Conservation (phyloP, 2,888 invertebrate species). For the Idaea aversata region DNA sequence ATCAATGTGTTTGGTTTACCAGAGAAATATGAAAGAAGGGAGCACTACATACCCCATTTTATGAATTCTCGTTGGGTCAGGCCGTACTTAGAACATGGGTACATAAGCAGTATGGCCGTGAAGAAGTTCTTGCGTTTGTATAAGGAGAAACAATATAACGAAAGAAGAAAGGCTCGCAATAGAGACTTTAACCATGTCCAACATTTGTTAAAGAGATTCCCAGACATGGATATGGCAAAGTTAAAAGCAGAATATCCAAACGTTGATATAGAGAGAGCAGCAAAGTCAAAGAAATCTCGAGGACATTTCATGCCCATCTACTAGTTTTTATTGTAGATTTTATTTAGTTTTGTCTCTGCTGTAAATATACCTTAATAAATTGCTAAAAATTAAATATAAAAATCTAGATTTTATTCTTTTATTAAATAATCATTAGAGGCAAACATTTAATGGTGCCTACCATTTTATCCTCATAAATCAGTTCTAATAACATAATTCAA, state of each 20-base stretch:
- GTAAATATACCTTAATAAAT: not conserved
- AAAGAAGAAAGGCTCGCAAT: constrained; percentile 79
- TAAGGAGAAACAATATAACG: constrained; percentile 83
- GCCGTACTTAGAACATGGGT: constrained; percentile 76
- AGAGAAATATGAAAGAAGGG: constrained; percentile 77
- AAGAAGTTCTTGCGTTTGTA: constrained; percentile 78
- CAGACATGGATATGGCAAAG: constrained; percentile 85
- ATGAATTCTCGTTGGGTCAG: constrained; percentile 84
- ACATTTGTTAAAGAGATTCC: constrained; percentile 86
- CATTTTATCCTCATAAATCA: too few relatives aligned
- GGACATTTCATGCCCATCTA: constrained; percentile 82
- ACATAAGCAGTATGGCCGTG: constrained; percentile 80
- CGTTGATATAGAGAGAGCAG: constrained; percentile 86
- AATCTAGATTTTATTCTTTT: not conserved
- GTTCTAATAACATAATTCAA: too few relatives aligned
- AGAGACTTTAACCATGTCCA: constrained; percentile 85
- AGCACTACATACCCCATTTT: constrained; percentile 84
- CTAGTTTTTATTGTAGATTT: constrained; percentile 30
- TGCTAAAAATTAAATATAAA: not conserved
- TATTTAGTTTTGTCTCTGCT: not conserved
- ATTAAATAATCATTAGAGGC: not conserved
- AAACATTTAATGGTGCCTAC: not conserved
- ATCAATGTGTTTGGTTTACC: constrained; percentile 82
- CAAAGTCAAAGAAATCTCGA: constrained; percentile 76
- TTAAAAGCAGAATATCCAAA: constrained; percentile 87